Evolutionary conservation across 2,888 invertebrate species (phyloP).

Genomic region (Stenodera caucasica): DNA sequence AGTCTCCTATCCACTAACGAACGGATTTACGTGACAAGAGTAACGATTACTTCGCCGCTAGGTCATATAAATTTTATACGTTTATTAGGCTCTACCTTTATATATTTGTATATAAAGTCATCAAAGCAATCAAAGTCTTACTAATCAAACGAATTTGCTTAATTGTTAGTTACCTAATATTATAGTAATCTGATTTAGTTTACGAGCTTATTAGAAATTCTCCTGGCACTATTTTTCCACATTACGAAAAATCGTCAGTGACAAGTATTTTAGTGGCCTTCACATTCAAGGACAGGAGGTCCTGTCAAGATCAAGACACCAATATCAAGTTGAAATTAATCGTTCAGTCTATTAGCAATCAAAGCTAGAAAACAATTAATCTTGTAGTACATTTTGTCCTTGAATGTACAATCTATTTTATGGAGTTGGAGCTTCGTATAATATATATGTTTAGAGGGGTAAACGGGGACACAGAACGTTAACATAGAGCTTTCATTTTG

Average conservation of each 20-base stretch:
- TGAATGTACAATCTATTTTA: slow-evolving; percentile 40
- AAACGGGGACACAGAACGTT: background rate
- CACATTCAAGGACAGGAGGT: slow-evolving; percentile 3
- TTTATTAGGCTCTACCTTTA: slow-evolving; percentile 5
- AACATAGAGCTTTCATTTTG: slow-evolving; percentile 14
- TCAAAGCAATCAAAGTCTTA: background rate
- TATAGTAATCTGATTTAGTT: background rate
- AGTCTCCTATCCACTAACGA: slow-evolving; percentile 14
- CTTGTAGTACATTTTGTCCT: slow-evolving; percentile 33
- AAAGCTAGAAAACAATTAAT: slow-evolving; percentile 34
- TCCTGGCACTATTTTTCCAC: too few species aligned
- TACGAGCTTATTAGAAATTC: background rate
- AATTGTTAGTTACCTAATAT: background rate
- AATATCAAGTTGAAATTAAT: slow-evolving; percentile 30
- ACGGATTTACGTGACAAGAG: slow-evolving; percentile 13
- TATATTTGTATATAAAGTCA: background rate
- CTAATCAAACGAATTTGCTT: background rate
- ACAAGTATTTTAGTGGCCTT: background rate
- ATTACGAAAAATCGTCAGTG: too few species aligned
- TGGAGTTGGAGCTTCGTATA: slow-evolving; percentile 19
- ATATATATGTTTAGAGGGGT: slow-evolving; percentile 9
- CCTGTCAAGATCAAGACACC: slow-evolving; percentile 20
- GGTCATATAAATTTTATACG: background rate
- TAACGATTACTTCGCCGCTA: slow-evolving; percentile 4
- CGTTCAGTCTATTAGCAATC: slow-evolving; percentile 33